Evolutionary conservation across 2,797 vertebrate genomes (phyloP).

Genomic region (Mycteria americana): DNA sequence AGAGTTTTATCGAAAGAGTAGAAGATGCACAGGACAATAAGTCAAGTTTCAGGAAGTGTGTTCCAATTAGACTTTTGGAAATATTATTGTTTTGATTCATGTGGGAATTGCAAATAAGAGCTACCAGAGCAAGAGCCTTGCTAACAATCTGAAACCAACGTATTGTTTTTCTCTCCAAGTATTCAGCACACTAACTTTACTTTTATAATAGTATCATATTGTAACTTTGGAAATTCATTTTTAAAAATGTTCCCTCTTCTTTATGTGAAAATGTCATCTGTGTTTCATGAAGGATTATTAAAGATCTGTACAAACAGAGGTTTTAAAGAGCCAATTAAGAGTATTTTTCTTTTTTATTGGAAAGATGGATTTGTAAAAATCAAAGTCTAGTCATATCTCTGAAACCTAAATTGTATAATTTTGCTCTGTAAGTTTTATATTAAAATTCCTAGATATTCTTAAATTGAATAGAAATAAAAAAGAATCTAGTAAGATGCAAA

Average conservation of each 20-base stretch:
- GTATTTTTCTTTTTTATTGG: not conserved
- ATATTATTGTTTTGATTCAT: not conserved
- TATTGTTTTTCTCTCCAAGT: not conserved
- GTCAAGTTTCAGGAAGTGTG: not conserved
- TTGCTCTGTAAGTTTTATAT: not conserved
- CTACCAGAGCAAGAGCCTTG: not conserved
- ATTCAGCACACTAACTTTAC: not conserved
- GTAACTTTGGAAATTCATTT: not conserved
- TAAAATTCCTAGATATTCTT: not conserved
- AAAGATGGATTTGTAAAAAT: slow-evolving; percentile 11
- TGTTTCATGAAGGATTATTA: not conserved
- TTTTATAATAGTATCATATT: not conserved
- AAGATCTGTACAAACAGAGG: not conserved
- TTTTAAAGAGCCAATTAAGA: not conserved
- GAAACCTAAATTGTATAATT: not conserved
- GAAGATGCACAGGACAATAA: not conserved
- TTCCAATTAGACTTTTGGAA: not conserved
- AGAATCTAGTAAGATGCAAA: not conserved
- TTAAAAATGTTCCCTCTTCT: not conserved
- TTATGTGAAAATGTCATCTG: not conserved
- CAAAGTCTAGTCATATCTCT: not conserved
- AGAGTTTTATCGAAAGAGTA: not conserved
- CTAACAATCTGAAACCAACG: not conserved
- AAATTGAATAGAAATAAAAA: slow-evolving; percentile 34
- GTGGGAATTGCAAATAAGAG: not conserved